Evolutionary conservation across 2,113 vertebrate genomes (phyloP), one percentile per base, ranked within the genome.

Genomic region (Sakesphorus luctuosus): DNA sequence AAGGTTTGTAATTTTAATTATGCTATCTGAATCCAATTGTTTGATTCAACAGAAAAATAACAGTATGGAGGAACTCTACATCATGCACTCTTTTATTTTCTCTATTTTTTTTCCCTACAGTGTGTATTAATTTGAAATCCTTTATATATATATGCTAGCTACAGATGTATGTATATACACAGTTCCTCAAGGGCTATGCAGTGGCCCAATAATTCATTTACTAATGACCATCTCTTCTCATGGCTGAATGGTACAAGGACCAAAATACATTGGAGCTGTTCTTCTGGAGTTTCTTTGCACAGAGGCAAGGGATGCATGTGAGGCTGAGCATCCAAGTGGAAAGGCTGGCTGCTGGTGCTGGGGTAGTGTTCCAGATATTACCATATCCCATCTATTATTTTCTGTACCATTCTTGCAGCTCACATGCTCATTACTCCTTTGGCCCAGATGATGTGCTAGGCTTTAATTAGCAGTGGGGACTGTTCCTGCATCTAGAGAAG

Each of bases 1-100:
- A 93, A 94, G 85, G 91, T 93, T 97, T 96, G 94, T 91, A 93
- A 96, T 96, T 97, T 97, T 97, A 98, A 98, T 98, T 97, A 96
- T 83, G 50, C 28, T 74, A 67, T 95, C 73, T 69, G 68, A 76
- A 93, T 87, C 74, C 66, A 89, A 50, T 88, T 78, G 72, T 90
- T 96, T 97, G 91, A 95, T 94, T 89, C 91, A 79, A 91, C 81
- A 55, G 17, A 69, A 59, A 67, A 77, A 90, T 91, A 95, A 93
- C 40, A 86, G 53, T 35, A 36, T 72, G 47, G 66, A 63, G 92
- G 83, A 94, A 58, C 47, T 93, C 63, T 83, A 28, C 71, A 78
- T 71, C 28, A 38, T 14, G 24, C 43, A 66, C n/a, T 82, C 61
- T 91, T 94, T 59, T 84, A 40, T 85, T 78, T 58, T 75, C 19